These are phyloP conservation scores for Catamblyrhynchus diadema DNA, from an alignment of 2,797 vertebrate genomes.

Conservation along the genomic window DNA sequence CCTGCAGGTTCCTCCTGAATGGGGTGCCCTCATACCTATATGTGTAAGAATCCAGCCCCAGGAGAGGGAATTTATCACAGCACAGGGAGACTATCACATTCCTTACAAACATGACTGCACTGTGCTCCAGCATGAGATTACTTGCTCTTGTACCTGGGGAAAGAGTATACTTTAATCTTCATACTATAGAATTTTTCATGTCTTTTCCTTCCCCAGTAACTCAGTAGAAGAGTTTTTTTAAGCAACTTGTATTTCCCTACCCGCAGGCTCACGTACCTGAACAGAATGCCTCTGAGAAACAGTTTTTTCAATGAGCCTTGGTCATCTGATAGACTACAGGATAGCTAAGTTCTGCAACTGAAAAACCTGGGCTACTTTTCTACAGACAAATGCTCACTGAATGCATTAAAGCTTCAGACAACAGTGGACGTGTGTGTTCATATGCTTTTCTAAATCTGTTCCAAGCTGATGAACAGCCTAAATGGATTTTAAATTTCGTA, in stretches of 20 bases:
- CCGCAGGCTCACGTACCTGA: not conserved
- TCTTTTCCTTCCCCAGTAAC: not conserved
- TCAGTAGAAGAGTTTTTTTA: not conserved
- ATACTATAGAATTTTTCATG: not conserved
- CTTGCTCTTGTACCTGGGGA: not conserved
- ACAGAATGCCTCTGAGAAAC: not conserved
- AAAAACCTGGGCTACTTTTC: constrained; percentile 38
- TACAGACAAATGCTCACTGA: not conserved
- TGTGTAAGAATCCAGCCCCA: not conserved
- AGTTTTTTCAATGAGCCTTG: not conserved
- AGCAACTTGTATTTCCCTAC: not conserved
- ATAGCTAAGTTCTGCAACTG: not conserved
- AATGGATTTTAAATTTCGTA: constrained; percentile 64
- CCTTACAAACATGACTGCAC: not conserved
- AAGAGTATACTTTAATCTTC: not conserved
- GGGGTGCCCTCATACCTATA: not conserved
- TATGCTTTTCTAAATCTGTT: constrained; percentile 63
- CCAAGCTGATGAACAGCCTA: constrained; percentile 61
- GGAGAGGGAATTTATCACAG: not conserved
- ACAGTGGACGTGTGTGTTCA: not conserved
- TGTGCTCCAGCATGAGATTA: not conserved
- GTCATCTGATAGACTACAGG: not conserved
- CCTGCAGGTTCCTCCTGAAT: not conserved
- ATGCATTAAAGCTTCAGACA: constrained; percentile 48
- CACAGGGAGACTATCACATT: not conserved